Percentiles rank a stretch among this genome's conserved stretches.
phyloP scores from a whole-genome alignment of 2,797 vertebrate genomes.

The Alectoris magna region DNA sequence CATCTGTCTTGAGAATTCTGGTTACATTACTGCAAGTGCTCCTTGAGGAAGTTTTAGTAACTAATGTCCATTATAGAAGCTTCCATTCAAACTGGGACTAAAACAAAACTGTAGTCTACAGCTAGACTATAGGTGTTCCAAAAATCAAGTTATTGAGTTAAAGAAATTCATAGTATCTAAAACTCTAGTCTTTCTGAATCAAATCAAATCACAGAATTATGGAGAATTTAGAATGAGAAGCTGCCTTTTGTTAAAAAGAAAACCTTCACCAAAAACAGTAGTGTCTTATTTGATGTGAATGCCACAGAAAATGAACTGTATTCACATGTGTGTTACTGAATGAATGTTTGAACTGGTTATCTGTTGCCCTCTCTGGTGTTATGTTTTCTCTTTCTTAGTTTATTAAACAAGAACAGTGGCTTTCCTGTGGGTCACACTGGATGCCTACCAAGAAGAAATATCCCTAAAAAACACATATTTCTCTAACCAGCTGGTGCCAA shows the following conservation, averaged over 20 bases:
- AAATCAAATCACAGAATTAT: background rate
- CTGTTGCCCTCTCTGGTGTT: background rate
- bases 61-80: background rate
- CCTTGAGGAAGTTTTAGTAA: background rate
- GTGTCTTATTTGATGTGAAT: background rate
- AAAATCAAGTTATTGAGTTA: background rate
- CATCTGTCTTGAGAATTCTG: background rate
- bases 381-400: background rate
- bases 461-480: background rate
- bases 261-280: background rate
- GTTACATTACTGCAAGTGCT: background rate
- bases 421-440: conserved; percentile 14
- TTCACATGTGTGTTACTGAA: background rate
- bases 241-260: background rate
- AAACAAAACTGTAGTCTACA: background rate
- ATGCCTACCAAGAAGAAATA: background rate
- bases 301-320: background rate
- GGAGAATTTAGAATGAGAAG: background rate
- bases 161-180: background rate
- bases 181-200: background rate
- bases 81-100: fast-evolving
- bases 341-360: background rate
- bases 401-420: background rate
- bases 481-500: background rate
- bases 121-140: background rate